Evolutionary conservation across 2,113 vertebrate species (phyloP), one percentile per base, ranked within the genome.

Genomic region (Macquaria ambigua): DNA sequence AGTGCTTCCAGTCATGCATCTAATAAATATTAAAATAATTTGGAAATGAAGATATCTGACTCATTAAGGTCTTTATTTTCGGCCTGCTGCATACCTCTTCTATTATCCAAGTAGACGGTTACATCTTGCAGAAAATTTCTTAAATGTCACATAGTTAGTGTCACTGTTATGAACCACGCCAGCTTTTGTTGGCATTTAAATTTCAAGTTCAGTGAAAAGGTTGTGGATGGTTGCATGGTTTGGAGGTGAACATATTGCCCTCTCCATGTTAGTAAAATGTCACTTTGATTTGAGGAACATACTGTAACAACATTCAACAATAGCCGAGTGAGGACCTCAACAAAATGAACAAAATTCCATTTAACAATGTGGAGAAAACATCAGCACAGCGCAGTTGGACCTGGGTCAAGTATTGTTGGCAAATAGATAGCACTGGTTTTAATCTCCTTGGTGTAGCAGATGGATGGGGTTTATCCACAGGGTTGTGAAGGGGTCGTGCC

Each of bases 131-230:
- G 77, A 82, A 79, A 82, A 50, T 82, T 71, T 83, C 58, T 12
- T 75, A 90, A 92, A 94, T 93, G 93, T 90, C 93, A 89, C 56
- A 41, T 72, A 50, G 18, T 50, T 75, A 39, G 71, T 78, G 79
- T 89, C 87, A 68, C 87, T 39, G 69, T 82, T 78, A 31, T 61
- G 74, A 87, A 74, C 70, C 81, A 58, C 25, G 53, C 58, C 71
- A 68, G 80, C 46, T 83, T 75, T 86, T 72, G 41, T 74, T 93
- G 90, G 61, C 82, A 90, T 92, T 93, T 90, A n/a, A n/a, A 77
- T 84, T 58, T 75, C 72, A 85, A 74, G 62, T 79, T 85, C 73
- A 79, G 79, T 16, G 72, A 5, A 89, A 86, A 88, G 77, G 87
- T 84, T 87, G 68, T 71, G 46, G 73, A 75, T 66, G 81, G 67